phyloP scores from a whole-genome alignment of 2,797 vertebrate species.

The Adelosebastes latens region DNA sequence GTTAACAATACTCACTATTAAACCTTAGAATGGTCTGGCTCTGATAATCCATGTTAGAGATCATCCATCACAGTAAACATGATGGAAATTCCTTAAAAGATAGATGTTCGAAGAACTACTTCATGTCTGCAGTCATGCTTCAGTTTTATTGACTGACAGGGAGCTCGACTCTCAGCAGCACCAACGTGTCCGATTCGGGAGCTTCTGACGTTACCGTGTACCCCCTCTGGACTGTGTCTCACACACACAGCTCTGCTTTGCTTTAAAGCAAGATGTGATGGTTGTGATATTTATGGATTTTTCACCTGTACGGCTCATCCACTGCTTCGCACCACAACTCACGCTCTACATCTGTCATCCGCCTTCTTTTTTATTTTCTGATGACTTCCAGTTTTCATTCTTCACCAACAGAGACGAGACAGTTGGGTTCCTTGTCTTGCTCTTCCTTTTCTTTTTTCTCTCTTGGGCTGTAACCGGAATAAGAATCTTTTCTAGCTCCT shows the following conservation, averaged over 20 bases:
- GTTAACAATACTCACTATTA: background rate
- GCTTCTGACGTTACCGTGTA: background rate
- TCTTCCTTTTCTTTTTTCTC: background rate
- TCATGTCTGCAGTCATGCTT: background rate
- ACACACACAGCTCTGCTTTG: constrained; percentile 14
- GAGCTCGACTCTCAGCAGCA: background rate
- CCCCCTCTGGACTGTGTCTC: background rate
- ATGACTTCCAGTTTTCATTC: background rate
- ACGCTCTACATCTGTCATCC: constrained; percentile 22
- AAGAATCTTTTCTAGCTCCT: constrained; percentile 9
- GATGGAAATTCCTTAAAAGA: background rate
- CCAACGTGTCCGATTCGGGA: constrained; percentile 17
- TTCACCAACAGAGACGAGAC: constrained; percentile 26
- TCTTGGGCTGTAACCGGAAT: constrained; percentile 39
- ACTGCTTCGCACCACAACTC: constrained; percentile 32
- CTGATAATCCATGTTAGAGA: background rate
- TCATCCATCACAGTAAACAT: background rate
- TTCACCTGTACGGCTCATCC: background rate
- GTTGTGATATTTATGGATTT: constrained; percentile 5
- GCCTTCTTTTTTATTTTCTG: background rate
- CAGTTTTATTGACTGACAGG: background rate
- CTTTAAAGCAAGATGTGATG: constrained; percentile 13
- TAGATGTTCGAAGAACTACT: background rate
- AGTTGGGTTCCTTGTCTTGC: constrained; percentile 23
- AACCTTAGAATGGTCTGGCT: background rate